A percentile compares a stretch with the other conserved stretches of the same genome.
Evolutionary conservation across 1,140 invertebrate species (phyloP).

Genomic region (Procambarus clarkii): DNA sequence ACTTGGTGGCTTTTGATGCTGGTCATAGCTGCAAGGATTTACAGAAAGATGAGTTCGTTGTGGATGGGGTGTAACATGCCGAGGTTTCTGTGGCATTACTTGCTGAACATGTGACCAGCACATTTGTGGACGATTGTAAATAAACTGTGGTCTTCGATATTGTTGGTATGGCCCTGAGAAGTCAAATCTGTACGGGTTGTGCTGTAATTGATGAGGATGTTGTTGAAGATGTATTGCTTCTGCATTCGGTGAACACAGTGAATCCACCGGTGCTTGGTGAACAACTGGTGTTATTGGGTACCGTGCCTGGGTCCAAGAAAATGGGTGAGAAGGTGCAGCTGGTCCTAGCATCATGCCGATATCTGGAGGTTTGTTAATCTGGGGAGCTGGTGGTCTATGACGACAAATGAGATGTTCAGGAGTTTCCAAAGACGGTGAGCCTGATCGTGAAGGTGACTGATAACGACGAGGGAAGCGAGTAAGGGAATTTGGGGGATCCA

Average conservation of each 20-base stretch:
- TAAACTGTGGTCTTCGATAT: conserved; percentile 33
- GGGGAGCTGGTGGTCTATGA: conserved; percentile 51
- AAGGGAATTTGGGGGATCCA: conserved; percentile 76
- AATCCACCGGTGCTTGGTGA: conserved; percentile 32
- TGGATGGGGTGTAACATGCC: conserved; percentile 29
- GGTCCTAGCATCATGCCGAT: conserved; percentile 39
- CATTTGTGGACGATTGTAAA: conserved; percentile 59
- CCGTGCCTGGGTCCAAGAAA: conserved; percentile 71
- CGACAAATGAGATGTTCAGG: conserved; percentile 75
- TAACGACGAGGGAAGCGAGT: conserved; percentile 75
- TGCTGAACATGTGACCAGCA: conserved; percentile 44
- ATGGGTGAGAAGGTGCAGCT: conserved; percentile 52
- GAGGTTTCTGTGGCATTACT: conserved; percentile 38
- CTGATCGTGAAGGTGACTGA: conserved; percentile 75
- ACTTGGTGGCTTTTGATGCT: conserved; percentile 21
- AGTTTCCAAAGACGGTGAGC: conserved; percentile 75
- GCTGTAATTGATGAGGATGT: conserved; percentile 45
- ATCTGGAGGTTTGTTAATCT: conserved; percentile 52
- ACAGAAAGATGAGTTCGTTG: conserved; percentile 12
- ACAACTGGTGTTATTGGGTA: conserved; percentile 55
- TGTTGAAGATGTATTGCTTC: conserved; percentile 44
- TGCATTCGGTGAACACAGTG: conserved; percentile 27
- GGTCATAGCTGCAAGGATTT: conserved; percentile 23
- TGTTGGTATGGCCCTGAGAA: conserved; percentile 49
- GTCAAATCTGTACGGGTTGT: conserved; percentile 49